A percentile compares a stretch with the other conserved stretches of the same genome.
phyloP scores from a whole-genome alignment of 2,113 vertebrate genomes.

The Hypomesus transpacificus region DNA sequence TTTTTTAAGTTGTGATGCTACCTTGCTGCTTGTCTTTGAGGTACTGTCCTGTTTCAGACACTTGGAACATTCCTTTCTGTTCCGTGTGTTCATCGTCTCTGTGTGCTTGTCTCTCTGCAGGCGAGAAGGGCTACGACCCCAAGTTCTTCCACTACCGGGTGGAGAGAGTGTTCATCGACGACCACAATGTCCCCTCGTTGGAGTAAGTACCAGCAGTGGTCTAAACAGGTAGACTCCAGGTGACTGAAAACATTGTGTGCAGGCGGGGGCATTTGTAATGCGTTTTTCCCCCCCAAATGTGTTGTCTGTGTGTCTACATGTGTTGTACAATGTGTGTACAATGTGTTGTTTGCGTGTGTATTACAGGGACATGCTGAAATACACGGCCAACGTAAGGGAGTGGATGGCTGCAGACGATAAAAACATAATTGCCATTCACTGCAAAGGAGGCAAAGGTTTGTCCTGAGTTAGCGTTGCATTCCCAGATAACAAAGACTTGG shows the following conservation, averaged over 20 bases:
- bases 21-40: not conserved
- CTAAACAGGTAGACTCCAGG: no score
- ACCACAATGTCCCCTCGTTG: constrained; percentile 89
- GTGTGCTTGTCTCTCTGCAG: constrained; percentile 59
- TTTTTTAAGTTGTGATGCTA: no score
- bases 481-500: not conserved
- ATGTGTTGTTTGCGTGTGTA: constrained; percentile 5
- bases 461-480: not conserved
- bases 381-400: constrained; percentile 77
- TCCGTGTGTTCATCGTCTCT: not conserved
- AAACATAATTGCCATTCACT: constrained; percentile 89
- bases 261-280: not conserved
- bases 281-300: not conserved
- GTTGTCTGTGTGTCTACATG: not conserved
- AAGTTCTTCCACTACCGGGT: constrained; percentile 88
- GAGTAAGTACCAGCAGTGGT: constrained; percentile 70
- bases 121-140: constrained; percentile 90
- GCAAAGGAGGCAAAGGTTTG: constrained; percentile 95
- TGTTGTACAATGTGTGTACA: no score
- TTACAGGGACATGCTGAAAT: constrained; percentile 86
- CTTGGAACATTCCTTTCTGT: not conserved
- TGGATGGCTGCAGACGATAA: constrained; percentile 83
- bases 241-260: not conserved
- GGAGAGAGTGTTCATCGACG: constrained; percentile 85
- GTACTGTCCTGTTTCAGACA: not conserved